These are phyloP conservation scores for Apamea monoglypha DNA, from an alignment of 2,888 invertebrate genomes.

Conservation along the genomic window DNA sequence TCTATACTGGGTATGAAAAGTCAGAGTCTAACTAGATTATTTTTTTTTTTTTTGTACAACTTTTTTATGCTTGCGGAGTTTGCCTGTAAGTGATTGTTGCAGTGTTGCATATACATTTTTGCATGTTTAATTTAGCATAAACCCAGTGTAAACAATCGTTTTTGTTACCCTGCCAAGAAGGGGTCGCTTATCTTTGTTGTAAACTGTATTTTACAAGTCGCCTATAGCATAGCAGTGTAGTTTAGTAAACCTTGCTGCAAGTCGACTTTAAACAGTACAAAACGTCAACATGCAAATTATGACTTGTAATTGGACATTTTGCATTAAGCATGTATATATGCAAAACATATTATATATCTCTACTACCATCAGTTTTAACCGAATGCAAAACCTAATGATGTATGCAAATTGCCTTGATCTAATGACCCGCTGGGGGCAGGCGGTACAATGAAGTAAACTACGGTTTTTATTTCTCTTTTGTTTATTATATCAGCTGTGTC, in stretches of 20 bases:
- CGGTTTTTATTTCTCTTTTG: conserved; percentile 39
- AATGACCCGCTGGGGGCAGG: conserved; percentile 44
- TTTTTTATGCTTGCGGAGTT: too few relatives aligned
- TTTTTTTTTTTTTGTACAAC: not conserved
- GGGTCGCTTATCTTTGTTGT: not conserved
- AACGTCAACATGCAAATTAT: conserved; percentile 11
- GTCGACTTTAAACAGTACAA: not conserved
- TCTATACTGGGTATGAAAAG: not conserved
- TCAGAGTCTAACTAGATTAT: not conserved
- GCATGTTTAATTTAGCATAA: too few relatives aligned
- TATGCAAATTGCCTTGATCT: conserved; percentile 50
- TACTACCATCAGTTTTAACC: not conserved
- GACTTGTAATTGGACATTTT: conserved; percentile 1
- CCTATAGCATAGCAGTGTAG: not conserved
- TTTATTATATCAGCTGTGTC: conserved; percentile 45
- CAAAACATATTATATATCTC: not conserved
- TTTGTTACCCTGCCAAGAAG: not conserved
- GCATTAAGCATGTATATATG: conserved; percentile 6
- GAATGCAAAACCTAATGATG: conserved; percentile 33
- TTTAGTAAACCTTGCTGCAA: not conserved
- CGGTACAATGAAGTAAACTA: conserved; percentile 1
- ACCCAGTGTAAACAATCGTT: too few relatives aligned
- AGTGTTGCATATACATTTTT: too few relatives aligned
- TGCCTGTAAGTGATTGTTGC: too few relatives aligned
- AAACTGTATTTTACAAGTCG: not conserved